These are phyloP conservation scores for Yasuhikotakia modesta DNA, from an alignment of 2,797 vertebrate species.

Conservation along the genomic window DNA sequence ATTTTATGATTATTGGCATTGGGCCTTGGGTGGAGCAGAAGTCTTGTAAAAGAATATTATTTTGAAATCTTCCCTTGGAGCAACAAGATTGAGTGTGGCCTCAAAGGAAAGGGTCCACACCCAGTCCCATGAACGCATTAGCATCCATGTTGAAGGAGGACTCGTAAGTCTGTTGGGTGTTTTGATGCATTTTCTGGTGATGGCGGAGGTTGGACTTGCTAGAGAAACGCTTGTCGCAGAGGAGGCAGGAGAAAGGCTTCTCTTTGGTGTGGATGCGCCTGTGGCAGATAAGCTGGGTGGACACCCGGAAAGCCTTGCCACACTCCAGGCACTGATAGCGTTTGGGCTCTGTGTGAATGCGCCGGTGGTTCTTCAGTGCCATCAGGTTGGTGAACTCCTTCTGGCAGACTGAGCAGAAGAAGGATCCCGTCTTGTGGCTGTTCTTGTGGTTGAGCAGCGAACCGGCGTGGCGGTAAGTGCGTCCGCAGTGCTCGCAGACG, in stretches of 20 bases:
- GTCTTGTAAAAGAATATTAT: slow-evolving; percentile 51
- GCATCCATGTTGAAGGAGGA: slow-evolving; percentile 74
- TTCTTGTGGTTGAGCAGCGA: slow-evolving; percentile 93
- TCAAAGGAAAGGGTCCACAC: slow-evolving; percentile 78
- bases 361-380: slow-evolving; percentile 88
- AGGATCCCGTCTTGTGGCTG: slow-evolving; percentile 89
- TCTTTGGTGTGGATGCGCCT: slow-evolving; percentile 87
- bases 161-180: slow-evolving; percentile 66
- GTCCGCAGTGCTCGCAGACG: slow-evolving; percentile 87
- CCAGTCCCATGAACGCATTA: slow-evolving; percentile 75
- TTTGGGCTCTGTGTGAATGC: slow-evolving; percentile 86
- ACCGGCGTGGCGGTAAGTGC: slow-evolving; percentile 88
- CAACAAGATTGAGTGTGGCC: slow-evolving; percentile 35
- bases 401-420: slow-evolving; percentile 82
- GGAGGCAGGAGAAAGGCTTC: slow-evolving; percentile 79
- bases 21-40: slow-evolving; percentile 54
- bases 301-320: slow-evolving; percentile 83
- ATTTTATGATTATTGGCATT: slow-evolving; percentile 74
- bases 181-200: slow-evolving; percentile 82
- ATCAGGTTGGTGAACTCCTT: slow-evolving; percentile 85
- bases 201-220: slow-evolving; percentile 83
- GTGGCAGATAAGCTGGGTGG: slow-evolving; percentile 88
- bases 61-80: slow-evolving; percentile 55
- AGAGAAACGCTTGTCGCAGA: slow-evolving; percentile 80
- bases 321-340: slow-evolving; percentile 86